Conservation (phyloP, 2,113 vertebrate species). For the Piprites chloris region DNA sequence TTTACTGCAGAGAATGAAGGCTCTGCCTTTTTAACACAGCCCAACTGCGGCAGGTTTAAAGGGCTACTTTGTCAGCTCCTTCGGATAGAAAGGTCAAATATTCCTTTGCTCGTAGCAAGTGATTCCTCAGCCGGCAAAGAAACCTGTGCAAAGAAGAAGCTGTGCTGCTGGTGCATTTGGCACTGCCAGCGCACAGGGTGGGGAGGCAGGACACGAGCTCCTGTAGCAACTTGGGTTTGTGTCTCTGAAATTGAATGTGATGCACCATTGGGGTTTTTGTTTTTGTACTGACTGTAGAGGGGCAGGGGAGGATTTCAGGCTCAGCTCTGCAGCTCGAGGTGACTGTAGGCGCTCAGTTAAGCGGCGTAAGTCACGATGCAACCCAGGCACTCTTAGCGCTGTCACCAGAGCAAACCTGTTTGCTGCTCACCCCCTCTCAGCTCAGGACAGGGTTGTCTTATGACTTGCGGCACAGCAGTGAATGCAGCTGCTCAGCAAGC, state of each 20-base stretch:
- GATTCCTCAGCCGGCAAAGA: background rate
- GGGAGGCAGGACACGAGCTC: background rate
- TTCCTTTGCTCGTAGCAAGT: background rate
- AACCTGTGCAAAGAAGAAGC: too few relatives aligned
- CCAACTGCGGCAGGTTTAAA: background rate
- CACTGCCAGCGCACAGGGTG: rapidly evolving
- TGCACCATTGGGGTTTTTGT: background rate
- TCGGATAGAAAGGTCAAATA: background rate
- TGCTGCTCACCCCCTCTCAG: background rate
- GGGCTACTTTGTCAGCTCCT: background rate
- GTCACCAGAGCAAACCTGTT: background rate
- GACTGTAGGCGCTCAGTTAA: background rate
- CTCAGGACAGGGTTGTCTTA: background rate
- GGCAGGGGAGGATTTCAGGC: background rate
- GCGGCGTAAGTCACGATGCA: rapidly evolving
- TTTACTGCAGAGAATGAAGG: background rate
- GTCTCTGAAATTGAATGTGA: background rate
- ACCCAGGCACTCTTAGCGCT: rapidly evolving
- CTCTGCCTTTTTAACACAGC: background rate
- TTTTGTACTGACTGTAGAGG: background rate
- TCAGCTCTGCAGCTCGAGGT: background rate
- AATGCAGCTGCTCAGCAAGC: background rate
- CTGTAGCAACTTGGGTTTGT: background rate
- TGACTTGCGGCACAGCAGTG: background rate
- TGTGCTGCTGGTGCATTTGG: rapidly evolving